Base-by-base conservation (phyloP, 2,113 vertebrate species). In the Hippolais icterina region DNA sequence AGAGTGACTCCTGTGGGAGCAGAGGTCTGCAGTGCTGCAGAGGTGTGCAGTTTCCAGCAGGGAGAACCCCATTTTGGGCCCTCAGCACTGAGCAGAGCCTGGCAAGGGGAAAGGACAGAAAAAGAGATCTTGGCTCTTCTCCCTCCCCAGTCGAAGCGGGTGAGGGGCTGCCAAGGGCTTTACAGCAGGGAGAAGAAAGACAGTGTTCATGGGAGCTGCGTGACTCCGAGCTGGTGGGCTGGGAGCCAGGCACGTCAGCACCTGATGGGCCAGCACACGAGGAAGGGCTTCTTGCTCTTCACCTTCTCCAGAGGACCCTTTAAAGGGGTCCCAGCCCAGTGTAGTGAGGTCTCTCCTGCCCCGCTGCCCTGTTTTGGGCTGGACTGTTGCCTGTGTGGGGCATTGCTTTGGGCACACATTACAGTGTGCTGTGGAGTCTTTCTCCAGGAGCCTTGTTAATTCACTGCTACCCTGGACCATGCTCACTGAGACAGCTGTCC, bases 191-290 rank as follows among this genome's bases (percentile, higher is more conserved):
- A 95, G 91, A 96, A 97, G 91, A 96, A 96, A 93, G 93, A 6
- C 74, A 0, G 66, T 7, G 2, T 97, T 96, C 71, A 96, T 91
- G 75, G 63, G 84, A 94, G 63, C 87, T 76, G 87, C 2, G 2
- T 11, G n/a, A 83, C 83, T 93, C 28, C 0, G 4, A 78, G 91
- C 65, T 49, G 56, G 69, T 2, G 82, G 94, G 94, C 87, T 42
- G 42, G 23, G 28, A 84, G 95, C 95, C 96, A 95, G 87, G 84
- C 95, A 94, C 59, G 63, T 96, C 90, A 54, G 90, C 96, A 94
- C 90, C 86, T 90, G 88, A 86, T 85, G 95, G 83, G 68, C 79
- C 75, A 74, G 90, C 71, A 69, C 3, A 69, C 0, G 0, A 15
- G 52, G 52, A 60, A 79, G 57, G 2, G 31, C 61, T 90, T 63